These are phyloP conservation scores for Abscondita cerata DNA, from an alignment of 2,888 invertebrate genomes.

Conservation along the genomic window DNA sequence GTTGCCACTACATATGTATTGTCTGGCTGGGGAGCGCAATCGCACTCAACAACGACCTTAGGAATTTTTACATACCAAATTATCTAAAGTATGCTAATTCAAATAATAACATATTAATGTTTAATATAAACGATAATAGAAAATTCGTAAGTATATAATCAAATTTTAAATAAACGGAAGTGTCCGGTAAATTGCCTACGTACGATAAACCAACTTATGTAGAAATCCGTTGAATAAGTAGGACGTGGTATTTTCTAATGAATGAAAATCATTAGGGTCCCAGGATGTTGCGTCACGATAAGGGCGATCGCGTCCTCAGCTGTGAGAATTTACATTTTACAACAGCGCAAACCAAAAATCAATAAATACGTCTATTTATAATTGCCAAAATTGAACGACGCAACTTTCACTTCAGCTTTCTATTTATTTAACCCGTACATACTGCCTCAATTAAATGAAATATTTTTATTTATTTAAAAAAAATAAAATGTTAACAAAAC, in stretches of 20 bases:
- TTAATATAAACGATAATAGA: no score
- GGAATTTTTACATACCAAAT: no score
- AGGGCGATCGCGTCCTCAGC: slow-evolving; percentile 25
- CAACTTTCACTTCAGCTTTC: slow-evolving; percentile 8
- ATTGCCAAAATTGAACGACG: background rate
- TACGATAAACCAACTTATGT: no score
- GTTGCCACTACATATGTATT: slow-evolving; percentile 23
- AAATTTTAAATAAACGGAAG: no score
- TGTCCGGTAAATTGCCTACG: no score
- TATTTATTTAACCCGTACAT: slow-evolving; percentile 4
- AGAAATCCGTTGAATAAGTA: background rate
- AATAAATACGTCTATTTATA: slow-evolving; percentile 16
- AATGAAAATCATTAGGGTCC: slow-evolving; percentile 27
- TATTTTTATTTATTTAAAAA: no score
- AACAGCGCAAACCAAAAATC: slow-evolving; percentile 29
- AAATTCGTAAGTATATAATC: no score
- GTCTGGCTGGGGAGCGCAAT: slow-evolving; percentile 28
- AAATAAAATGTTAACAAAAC: no score
- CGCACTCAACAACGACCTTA: slow-evolving; percentile 17
- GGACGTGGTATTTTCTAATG: slow-evolving; percentile 18
- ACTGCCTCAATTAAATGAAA: no score
- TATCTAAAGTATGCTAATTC: no score
- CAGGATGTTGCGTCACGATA: slow-evolving; percentile 22
- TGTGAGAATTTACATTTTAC: slow-evolving; percentile 30
- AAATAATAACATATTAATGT: no score